Evolutionary conservation across 2,113 vertebrate genomes (phyloP).

Genomic region (Talpa occidentalis): DNA sequence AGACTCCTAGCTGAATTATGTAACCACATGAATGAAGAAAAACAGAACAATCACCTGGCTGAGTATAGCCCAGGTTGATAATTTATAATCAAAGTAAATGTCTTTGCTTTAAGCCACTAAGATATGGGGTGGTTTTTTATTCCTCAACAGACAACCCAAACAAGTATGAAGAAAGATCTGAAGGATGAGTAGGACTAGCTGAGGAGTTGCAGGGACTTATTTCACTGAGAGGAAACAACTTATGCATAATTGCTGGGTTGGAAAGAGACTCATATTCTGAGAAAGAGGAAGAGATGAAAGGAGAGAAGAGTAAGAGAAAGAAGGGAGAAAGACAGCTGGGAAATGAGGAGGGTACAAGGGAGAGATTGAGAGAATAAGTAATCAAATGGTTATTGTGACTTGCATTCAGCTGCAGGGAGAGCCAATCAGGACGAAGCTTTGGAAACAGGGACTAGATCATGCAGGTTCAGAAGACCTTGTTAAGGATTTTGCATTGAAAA

Average conservation of each 20-base stretch:
- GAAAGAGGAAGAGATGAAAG: rapidly evolving
- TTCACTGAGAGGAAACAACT: background rate
- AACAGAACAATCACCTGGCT: background rate
- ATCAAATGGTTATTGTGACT: background rate
- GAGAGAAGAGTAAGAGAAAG: too few relatives aligned
- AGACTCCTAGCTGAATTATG: background rate
- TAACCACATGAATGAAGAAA: background rate
- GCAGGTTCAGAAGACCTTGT: rapidly evolving
- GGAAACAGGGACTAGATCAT: background rate
- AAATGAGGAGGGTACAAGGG: too few relatives aligned
- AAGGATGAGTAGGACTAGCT: background rate
- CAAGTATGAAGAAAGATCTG: background rate
- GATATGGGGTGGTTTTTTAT: background rate
- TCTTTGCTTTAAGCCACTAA: background rate
- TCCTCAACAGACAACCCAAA: background rate
- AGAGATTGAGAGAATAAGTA: background rate
- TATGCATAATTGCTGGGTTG: background rate
- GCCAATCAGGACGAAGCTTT: background rate
- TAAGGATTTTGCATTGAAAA: background rate
- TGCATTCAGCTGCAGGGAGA: background rate
- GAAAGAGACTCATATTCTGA: background rate
- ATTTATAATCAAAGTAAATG: background rate
- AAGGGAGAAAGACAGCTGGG: too few relatives aligned
- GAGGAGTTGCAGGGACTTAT: background rate
- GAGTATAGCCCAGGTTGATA: background rate